Conservation (phyloP, 2,797 vertebrate species). For the Ctenopoma kingsleyae region DNA sequence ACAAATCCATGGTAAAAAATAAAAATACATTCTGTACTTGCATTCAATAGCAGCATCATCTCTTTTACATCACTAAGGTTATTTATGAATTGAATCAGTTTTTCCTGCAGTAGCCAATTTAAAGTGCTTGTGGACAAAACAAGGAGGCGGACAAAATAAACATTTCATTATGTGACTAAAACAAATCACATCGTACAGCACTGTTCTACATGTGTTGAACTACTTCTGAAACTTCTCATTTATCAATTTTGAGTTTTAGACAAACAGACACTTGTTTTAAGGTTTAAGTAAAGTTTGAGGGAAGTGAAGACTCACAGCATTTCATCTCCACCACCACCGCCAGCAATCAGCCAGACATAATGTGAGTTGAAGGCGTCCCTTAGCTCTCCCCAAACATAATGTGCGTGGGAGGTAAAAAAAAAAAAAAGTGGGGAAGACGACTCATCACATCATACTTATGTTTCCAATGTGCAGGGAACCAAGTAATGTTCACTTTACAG, state of each 20-base stretch:
- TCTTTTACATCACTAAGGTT: constrained; percentile 3
- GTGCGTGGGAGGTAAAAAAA: constrained; percentile 37
- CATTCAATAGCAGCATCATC: constrained; percentile 17
- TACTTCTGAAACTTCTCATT: background rate
- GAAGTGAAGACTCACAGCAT: background rate
- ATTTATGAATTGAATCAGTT: constrained; percentile 6
- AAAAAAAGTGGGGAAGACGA: constrained; percentile 18
- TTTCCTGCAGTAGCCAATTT: background rate
- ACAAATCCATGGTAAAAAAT: constrained; percentile 22
- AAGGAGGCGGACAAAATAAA: background rate
- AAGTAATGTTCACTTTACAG: constrained; percentile 4
- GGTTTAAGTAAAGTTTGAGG: background rate
- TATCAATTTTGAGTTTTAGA: background rate
- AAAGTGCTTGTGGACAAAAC: background rate
- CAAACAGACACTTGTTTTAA: background rate
- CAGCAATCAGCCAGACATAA: constrained; percentile 26
- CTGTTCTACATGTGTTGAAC: background rate
- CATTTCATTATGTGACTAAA: background rate
- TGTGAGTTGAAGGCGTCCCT: constrained; percentile 37
- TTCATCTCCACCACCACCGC: constrained; percentile 4
- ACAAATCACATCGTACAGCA: too few relatives aligned
- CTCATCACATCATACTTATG: constrained; percentile 38
- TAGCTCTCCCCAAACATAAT: constrained; percentile 27
- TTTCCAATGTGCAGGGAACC: constrained; percentile 29
- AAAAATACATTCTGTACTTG: constrained; percentile 6